These are phyloP conservation scores for Melieria omissa DNA, from an alignment of 2,888 invertebrate species.

Conservation along the genomic window DNA sequence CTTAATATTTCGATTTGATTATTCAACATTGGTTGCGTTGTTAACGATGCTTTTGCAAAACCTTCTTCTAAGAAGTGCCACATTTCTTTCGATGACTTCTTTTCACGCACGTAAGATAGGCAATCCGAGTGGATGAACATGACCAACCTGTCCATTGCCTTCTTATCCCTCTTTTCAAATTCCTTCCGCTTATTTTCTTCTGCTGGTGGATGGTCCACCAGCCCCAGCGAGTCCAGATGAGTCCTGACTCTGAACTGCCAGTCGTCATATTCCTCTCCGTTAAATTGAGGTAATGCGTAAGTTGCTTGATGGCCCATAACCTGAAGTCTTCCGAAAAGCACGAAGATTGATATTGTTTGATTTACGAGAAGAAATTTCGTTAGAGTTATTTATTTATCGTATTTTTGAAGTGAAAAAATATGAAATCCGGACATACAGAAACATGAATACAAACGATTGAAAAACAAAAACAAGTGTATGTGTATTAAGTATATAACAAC, in stretches of 20 bases:
- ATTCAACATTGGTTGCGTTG: not conserved
- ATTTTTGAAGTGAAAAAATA: too few relatives aligned
- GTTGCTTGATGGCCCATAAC: too few relatives aligned
- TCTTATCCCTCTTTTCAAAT: slow-evolving; percentile 26
- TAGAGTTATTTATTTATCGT: too few relatives aligned
- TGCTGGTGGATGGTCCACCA: slow-evolving; percentile 19
- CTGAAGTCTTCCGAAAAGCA: too few relatives aligned
- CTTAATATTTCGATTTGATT: not conserved
- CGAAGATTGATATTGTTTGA: too few relatives aligned
- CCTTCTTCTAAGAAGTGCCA: slow-evolving; percentile 14
- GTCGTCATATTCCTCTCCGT: not conserved
- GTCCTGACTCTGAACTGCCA: slow-evolving; percentile 22
- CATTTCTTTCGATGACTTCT: slow-evolving; percentile 17
- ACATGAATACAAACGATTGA: too few relatives aligned
- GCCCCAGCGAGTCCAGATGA: slow-evolving; percentile 19
- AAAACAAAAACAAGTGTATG: too few relatives aligned
- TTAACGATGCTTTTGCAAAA: slow-evolving; percentile 16
- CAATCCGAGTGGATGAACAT: slow-evolving; percentile 1
- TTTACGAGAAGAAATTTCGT: too few relatives aligned
- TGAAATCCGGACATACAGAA: too few relatives aligned
- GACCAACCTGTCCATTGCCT: slow-evolving; percentile 24
- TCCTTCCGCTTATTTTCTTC: slow-evolving; percentile 8
- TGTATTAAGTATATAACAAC: too few relatives aligned
- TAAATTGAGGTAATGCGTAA: too few relatives aligned
- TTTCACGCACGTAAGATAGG: not conserved